Conservation (phyloP, 1,140 invertebrate species). For the Diabrotica undecimpunctata region DNA sequence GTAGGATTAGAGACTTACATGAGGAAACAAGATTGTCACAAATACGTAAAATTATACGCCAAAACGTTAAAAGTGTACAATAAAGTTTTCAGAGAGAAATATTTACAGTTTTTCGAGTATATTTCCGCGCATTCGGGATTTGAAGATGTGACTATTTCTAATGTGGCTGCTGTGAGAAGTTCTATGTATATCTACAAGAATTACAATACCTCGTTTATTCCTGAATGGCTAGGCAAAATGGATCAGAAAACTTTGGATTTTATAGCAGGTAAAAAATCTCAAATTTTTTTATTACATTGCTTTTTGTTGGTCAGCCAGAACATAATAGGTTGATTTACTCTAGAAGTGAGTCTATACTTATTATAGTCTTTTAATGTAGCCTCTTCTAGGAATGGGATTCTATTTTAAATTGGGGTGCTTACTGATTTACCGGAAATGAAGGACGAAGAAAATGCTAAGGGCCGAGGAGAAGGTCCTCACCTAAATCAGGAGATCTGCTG, state of each 20-base stretch:
- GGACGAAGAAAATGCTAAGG: too few species aligned
- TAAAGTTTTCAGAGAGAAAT: conserved; percentile 53
- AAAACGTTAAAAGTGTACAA: conserved; percentile 50
- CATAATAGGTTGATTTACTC: too few species aligned
- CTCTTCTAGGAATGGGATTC: too few species aligned
- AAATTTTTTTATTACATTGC: neutral
- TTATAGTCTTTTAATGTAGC: too few species aligned
- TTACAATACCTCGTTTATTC: conserved; percentile 65
- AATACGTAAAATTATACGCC: conserved; percentile 55
- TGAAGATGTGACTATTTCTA: conserved; percentile 51
- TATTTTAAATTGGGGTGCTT: too few species aligned
- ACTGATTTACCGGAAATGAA: too few species aligned
- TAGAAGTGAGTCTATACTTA: too few species aligned
- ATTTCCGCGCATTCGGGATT: conserved; percentile 58
- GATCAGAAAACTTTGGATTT: neutral
- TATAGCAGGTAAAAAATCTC: neutral
- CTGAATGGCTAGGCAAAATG: conserved; percentile 59
- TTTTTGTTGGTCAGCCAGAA: too few species aligned
- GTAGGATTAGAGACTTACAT: conserved; percentile 58
- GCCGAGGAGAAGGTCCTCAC: too few species aligned
- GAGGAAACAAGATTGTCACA: conserved; percentile 59
- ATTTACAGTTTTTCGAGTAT: conserved; percentile 59
- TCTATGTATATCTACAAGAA: conserved; percentile 63
- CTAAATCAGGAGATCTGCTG: too few species aligned
- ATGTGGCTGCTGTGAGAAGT: conserved; percentile 60